phyloP scores from a whole-genome alignment of 2,113 vertebrate genomes.

The Eclectus roratus region DNA sequence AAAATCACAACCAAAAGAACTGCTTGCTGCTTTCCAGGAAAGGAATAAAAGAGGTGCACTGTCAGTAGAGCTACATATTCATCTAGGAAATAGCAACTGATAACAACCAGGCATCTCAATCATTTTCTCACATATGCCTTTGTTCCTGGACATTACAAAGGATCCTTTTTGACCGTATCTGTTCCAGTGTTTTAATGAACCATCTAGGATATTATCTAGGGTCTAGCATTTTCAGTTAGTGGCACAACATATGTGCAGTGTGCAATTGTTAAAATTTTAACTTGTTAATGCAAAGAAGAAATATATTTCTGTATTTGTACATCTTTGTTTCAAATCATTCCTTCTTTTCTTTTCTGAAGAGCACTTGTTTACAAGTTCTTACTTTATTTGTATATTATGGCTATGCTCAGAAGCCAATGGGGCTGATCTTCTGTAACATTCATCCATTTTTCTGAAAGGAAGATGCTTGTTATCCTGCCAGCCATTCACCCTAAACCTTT shows the following conservation, averaged over 20 bases:
- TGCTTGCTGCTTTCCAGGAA: background rate
- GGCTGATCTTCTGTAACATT: background rate
- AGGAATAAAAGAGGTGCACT: rapidly evolving
- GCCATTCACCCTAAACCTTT: background rate
- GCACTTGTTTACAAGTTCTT: background rate
- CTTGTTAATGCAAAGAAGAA: background rate
- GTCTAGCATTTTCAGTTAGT: background rate
- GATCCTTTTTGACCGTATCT: background rate
- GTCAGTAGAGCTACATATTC: background rate
- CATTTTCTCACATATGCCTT: background rate
- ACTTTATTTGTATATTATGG: background rate
- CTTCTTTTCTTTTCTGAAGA: background rate
- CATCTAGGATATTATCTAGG: background rate
- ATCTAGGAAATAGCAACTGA: background rate
- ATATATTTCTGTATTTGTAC: background rate
- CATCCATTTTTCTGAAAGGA: background rate
- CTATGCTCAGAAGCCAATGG: background rate
- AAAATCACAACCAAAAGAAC: background rate
- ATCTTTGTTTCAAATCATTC: background rate
- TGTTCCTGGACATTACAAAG: background rate
- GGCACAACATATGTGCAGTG: background rate
- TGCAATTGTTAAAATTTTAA: background rate
- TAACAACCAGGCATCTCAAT: background rate
- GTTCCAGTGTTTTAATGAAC: background rate
- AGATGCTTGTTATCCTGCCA: background rate